phyloP scores from a whole-genome alignment of 2,888 invertebrate genomes.

The Nemotelus pantherinus region DNA sequence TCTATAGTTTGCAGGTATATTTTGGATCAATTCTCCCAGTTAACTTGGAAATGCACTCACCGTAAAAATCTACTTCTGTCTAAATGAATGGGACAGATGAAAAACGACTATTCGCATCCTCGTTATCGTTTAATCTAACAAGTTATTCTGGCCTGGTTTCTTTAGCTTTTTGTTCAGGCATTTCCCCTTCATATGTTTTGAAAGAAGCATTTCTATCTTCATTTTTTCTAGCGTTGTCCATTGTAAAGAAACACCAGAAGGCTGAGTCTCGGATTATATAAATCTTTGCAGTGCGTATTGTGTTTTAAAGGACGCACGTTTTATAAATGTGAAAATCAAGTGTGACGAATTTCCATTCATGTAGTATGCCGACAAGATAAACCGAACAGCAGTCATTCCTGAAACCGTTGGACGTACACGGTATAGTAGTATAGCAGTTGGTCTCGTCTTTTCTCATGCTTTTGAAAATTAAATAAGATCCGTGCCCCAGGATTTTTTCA shows the following conservation, averaged over 20 bases:
- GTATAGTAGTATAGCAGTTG: neutral
- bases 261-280: slow-evolving; percentile 10
- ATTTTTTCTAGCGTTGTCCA: neutral
- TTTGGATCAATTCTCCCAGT: too few species aligned
- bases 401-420: neutral
- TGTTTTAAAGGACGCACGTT: slow-evolving; percentile 7
- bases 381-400: slow-evolving; percentile 8
- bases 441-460: too few species aligned
- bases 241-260: slow-evolving; percentile 15
- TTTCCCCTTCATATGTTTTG: neutral
- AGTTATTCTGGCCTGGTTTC: slow-evolving; percentile 24
- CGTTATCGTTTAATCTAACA: slow-evolving; percentile 5
- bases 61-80: too few species aligned
- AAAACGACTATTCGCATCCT: neutral
- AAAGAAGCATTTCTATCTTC: neutral
- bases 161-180: neutral
- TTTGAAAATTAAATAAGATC: too few species aligned
- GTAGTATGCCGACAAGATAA: slow-evolving; percentile 15
- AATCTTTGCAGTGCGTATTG: neutral
- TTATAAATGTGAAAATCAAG: slow-evolving; percentile 26
- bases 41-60: too few species aligned
- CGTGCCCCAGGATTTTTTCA: too few species aligned
- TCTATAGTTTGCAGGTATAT: too few species aligned
- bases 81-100: neutral
- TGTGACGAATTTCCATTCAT: slow-evolving; percentile 31